A percentile compares a stretch with the other conserved stretches of the same genome.
These are phyloP conservation scores for Oriolus oriolus DNA, from an alignment of 2,113 vertebrate species.

Conservation along the genomic window DNA sequence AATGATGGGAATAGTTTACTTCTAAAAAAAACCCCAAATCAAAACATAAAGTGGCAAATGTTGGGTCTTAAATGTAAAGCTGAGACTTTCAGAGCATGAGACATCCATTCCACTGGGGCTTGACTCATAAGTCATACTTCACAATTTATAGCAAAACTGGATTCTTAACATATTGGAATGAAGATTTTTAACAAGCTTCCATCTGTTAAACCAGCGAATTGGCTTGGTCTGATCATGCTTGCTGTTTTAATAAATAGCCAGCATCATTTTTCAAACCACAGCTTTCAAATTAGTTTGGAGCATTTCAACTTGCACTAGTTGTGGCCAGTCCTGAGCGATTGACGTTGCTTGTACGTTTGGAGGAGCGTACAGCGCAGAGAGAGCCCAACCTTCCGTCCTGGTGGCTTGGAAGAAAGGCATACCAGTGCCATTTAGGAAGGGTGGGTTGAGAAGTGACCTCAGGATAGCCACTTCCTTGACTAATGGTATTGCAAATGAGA, in stretches of 20 bases:
- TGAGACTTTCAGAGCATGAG: constrained; percentile 36
- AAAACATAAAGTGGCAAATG: neutral
- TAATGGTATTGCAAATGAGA: constrained; percentile 48
- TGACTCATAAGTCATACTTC: constrained; percentile 57
- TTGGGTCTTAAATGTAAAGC: constrained; percentile 18
- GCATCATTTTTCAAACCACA: constrained; percentile 48
- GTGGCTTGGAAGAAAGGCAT: constrained; percentile 14
- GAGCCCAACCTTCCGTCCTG: neutral
- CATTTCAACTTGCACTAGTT: neutral
- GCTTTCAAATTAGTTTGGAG: constrained; percentile 36
- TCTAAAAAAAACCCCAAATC: neutral
- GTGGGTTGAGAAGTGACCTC: constrained; percentile 36
- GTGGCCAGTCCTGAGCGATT: neutral
- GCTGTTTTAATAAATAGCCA: constrained; percentile 60
- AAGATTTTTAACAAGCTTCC: constrained; percentile 61
- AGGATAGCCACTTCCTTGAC: constrained; percentile 46
- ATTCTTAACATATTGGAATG: constrained; percentile 64
- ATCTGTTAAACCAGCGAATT: constrained; percentile 56
- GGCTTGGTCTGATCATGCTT: constrained; percentile 45
- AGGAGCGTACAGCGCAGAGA: neutral
- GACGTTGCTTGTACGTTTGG: neutral
- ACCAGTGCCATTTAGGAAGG: constrained; percentile 17
- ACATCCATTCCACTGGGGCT: constrained; percentile 35
- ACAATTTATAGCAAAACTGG: constrained; percentile 53
- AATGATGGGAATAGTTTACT: neutral